Evolutionary conservation across 2,888 invertebrate genomes (phyloP).

Genomic region (Rhopalosiphum nymphaeae): DNA sequence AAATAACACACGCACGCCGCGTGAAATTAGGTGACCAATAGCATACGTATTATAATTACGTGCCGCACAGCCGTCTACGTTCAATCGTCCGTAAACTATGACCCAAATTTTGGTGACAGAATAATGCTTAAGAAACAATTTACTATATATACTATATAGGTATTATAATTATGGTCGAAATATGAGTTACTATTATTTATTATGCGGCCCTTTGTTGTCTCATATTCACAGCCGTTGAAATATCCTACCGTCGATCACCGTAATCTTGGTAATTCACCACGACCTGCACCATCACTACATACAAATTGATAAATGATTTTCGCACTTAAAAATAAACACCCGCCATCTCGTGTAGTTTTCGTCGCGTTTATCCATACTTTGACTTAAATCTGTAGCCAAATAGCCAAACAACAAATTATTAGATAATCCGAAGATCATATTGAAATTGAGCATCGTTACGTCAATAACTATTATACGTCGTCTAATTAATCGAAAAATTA

Average conservation of each 20-base stretch:
- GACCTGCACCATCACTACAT: background rate
- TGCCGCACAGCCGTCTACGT: background rate
- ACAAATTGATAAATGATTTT: background rate
- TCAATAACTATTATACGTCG: background rate
- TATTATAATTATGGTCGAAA: background rate
- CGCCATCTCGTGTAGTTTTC: background rate
- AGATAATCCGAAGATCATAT: background rate
- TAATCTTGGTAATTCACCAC: background rate
- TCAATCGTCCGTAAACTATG: constrained; percentile 54
- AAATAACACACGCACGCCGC: background rate
- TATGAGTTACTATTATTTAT: background rate
- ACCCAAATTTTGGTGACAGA: constrained; percentile 38
- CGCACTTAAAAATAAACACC: background rate
- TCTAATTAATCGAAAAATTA: too few species aligned
- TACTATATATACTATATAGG: too few species aligned
- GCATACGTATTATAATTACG: background rate
- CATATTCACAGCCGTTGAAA: background rate
- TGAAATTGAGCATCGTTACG: background rate
- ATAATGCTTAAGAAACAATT: background rate
- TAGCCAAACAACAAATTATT: background rate
- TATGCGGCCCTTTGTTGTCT: background rate
- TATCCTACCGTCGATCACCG: background rate
- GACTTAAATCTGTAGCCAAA: background rate
- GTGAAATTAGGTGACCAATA: constrained; percentile 34
- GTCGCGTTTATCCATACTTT: background rate